phyloP scores from a whole-genome alignment of 1,140 invertebrate species.

The Fopius arisanus region DNA sequence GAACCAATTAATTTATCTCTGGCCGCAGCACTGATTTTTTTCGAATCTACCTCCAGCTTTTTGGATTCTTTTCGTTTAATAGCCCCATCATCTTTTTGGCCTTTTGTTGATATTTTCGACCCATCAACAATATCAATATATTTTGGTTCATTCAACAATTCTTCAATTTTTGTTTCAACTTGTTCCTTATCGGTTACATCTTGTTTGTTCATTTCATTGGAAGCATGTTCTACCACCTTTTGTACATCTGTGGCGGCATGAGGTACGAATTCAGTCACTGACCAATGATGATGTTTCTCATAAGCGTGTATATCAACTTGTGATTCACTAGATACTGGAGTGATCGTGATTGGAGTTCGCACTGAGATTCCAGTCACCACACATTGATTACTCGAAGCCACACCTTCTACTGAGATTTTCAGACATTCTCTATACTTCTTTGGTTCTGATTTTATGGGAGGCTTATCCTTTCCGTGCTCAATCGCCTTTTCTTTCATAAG shows the following conservation, averaged over 20 bases:
- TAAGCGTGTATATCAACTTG: background rate
- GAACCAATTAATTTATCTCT: background rate
- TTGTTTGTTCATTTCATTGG: background rate
- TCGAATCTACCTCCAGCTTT: background rate
- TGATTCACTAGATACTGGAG: conserved; percentile 9
- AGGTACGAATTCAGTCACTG: conserved; percentile 4
- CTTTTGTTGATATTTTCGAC: background rate
- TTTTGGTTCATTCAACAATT: background rate
- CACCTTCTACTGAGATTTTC: conserved; percentile 8
- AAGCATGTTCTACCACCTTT: background rate
- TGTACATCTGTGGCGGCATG: background rate
- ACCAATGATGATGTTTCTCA: conserved; percentile 7
- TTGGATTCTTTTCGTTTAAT: background rate
- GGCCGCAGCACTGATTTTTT: background rate
- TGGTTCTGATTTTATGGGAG: background rate
- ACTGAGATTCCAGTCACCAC: conserved; percentile 6
- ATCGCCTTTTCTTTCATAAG: conserved; percentile 17
- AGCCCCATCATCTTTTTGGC: background rate
- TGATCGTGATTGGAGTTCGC: conserved; percentile 9
- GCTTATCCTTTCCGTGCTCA: background rate
- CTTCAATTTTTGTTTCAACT: conserved; percentile 21
- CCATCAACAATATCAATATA: background rate
- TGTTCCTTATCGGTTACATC: background rate
- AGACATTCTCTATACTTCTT: conserved; percentile 16
- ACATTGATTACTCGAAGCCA: background rate